Conservation (phyloP, 2,797 vertebrate genomes). For the Limosa lapponica region DNA sequence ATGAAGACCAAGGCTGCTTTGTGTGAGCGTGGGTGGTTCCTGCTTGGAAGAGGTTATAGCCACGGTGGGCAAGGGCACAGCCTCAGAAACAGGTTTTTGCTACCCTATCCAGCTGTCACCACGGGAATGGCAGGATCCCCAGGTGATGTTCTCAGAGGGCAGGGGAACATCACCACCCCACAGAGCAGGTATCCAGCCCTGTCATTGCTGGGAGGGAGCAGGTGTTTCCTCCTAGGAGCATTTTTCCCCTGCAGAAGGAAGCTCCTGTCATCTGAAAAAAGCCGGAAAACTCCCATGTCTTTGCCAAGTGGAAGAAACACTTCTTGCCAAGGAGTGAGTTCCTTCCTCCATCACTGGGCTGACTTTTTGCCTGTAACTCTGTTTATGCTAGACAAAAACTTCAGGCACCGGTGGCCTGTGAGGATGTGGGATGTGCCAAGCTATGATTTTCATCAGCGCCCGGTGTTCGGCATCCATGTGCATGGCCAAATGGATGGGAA, state of each 20-base stretch:
- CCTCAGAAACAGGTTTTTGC: not conserved
- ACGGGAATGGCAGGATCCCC: not conserved
- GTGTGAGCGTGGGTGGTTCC: not conserved
- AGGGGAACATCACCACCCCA: fast-evolving
- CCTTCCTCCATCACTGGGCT: not conserved
- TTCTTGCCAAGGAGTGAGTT: not conserved
- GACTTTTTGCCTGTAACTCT: not conserved
- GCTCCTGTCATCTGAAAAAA: not conserved
- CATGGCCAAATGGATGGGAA: not conserved
- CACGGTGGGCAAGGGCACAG: not conserved
- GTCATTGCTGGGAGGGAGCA: not conserved
- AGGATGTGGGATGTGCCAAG: not conserved
- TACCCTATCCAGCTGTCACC: not conserved
- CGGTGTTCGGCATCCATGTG: fast-evolving
- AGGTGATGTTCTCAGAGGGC: not conserved
- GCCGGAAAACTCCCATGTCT: fast-evolving
- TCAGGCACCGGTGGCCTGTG: not conserved
- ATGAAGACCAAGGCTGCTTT: not conserved
- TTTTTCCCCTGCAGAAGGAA: not conserved
- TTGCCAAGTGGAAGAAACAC: not conserved
- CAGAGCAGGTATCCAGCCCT: not conserved
- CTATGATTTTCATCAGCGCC: not conserved
- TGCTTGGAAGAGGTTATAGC: not conserved
- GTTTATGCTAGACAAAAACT: not conserved
- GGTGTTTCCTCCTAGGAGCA: not conserved